phyloP scores from a whole-genome alignment of 2,888 invertebrate genomes.

The Cinara cedri region DNA sequence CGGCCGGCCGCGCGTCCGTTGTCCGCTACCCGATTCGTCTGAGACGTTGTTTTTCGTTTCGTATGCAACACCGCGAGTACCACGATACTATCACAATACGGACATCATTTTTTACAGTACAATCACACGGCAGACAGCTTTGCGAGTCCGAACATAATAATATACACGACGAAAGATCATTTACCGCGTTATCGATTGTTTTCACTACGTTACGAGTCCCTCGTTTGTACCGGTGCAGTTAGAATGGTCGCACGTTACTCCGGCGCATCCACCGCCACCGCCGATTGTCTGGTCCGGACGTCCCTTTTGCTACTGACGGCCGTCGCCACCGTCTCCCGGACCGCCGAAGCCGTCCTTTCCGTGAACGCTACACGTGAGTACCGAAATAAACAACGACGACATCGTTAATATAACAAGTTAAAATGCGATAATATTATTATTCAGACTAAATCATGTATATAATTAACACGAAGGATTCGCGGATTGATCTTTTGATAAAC shows the following conservation, averaged over 20 bases:
- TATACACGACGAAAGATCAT: no score
- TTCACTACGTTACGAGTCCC: no score
- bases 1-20: background rate
- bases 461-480: no score
- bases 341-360: conserved; percentile 56
- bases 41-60: background rate
- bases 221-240: background rate
- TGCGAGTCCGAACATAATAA: background rate
- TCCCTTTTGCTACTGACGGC: conserved; percentile 22
- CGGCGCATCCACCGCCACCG: background rate
- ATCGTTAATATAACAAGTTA: background rate
- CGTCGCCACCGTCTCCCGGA: conserved; percentile 3
- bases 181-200: no score
- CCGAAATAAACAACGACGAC: no score
- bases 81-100: no score
- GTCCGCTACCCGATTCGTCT: background rate
- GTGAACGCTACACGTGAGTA: conserved; percentile 59
- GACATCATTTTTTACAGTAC: no score
- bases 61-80: no score
- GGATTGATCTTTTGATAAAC: no score
- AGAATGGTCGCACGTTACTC: background rate
- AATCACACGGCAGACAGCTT: background rate
- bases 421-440: no score
- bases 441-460: no score
- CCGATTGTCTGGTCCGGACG: conserved; percentile 5